phyloP scores from a whole-genome alignment of 2,888 invertebrate genomes.

The Creontiades dilutus region DNA sequence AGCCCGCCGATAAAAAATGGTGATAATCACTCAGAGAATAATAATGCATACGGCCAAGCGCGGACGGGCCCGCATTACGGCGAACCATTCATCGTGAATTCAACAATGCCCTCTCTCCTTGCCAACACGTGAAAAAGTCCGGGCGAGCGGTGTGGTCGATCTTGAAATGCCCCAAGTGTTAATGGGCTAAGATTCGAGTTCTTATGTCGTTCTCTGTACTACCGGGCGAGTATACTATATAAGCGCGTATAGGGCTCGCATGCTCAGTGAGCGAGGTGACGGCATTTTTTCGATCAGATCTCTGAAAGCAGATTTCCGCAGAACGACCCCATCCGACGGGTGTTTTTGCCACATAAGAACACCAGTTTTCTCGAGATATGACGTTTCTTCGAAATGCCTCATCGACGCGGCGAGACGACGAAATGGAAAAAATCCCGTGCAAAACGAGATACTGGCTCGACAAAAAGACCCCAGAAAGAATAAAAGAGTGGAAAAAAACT shows the following conservation, averaged over 20 bases:
- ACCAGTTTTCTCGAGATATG: constrained; percentile 64
- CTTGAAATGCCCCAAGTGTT: constrained; percentile 57
- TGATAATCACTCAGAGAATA: constrained; percentile 66
- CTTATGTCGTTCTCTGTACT: constrained; percentile 44
- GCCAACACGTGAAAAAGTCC: constrained; percentile 48
- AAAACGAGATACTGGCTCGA: constrained; percentile 1
- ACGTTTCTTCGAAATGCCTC: constrained; percentile 65
- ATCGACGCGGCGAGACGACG: neutral
- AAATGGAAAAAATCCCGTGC: neutral
- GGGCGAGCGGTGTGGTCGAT: constrained; percentile 58
- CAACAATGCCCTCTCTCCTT: constrained; percentile 38
- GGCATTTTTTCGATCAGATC: constrained; percentile 51
- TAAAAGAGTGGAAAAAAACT: constrained; percentile 26
- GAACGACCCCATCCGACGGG: constrained; percentile 41
- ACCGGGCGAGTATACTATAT: constrained; percentile 48
- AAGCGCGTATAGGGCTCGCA: constrained; percentile 44
- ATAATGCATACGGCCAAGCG: constrained; percentile 59
- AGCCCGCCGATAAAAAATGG: constrained; percentile 45
- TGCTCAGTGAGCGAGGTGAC: constrained; percentile 55
- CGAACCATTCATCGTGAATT: constrained; percentile 59
- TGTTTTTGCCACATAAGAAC: constrained; percentile 66
- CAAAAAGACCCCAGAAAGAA: constrained; percentile 23
- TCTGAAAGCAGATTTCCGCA: constrained; percentile 42
- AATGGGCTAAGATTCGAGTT: constrained; percentile 48
- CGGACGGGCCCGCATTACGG: constrained; percentile 65